These are phyloP conservation scores for Stenchaetothrips biformis DNA, from an alignment of 2,888 invertebrate genomes.

Conservation along the genomic window DNA sequence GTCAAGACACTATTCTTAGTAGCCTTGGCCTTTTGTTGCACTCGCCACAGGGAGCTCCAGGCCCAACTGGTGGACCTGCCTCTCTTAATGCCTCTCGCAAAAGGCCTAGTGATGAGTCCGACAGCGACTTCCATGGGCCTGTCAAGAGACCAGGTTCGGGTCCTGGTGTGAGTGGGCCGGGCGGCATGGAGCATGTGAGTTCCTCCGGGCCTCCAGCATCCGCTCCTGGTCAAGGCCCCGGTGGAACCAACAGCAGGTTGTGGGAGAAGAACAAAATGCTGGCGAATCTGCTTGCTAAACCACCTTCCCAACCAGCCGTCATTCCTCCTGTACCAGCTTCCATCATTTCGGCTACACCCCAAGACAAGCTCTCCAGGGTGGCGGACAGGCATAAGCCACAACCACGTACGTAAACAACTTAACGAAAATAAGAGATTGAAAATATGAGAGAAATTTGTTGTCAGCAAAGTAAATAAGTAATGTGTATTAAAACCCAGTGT, in stretches of 20 bases:
- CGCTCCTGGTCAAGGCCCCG: conserved; percentile 19
- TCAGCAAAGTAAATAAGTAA: not conserved
- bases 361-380: conserved; percentile 58
- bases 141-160: conserved; percentile 50
- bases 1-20: conserved; percentile 35
- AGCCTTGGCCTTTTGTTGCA: conserved; percentile 31
- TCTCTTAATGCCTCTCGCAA: conserved; percentile 47
- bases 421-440: not conserved
- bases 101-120: conserved; percentile 58
- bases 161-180: conserved; percentile 32
- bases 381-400: conserved; percentile 35
- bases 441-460: not conserved
- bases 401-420: conserved; percentile 30
- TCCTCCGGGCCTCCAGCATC: conserved; percentile 34
- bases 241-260: conserved; percentile 54
- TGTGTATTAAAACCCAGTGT: not conserved
- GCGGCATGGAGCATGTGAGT: conserved; percentile 29
- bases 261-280: conserved; percentile 82
- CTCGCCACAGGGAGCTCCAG: conserved; percentile 27
- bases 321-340: conserved; percentile 58
- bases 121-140: conserved; percentile 47
- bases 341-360: conserved; percentile 64
- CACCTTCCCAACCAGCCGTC: conserved; percentile 61
- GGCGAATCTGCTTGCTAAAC: conserved; percentile 72
- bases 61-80: conserved; percentile 30